Evolutionary conservation across 53 echinoderm and acorn worm genomes (phyloP).

Genomic region (Stichopus horrens): DNA sequence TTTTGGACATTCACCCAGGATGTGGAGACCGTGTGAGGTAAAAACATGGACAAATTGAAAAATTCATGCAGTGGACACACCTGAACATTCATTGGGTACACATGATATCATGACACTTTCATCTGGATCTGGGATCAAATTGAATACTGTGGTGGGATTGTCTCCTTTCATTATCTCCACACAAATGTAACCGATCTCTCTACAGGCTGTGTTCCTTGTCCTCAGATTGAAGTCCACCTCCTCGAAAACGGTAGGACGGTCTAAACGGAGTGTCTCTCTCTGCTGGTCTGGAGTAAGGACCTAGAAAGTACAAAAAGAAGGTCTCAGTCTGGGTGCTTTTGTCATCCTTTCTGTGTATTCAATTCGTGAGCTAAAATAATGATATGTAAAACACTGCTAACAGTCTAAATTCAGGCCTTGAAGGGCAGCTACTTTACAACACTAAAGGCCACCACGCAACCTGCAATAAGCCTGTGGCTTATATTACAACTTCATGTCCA

Average conservation of each 20-base stretch:
- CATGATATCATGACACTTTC: slow-evolving; percentile 69
- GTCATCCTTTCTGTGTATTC: too few species aligned
- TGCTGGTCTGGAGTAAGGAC: slow-evolving; percentile 55
- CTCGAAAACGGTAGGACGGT: slow-evolving; percentile 59
- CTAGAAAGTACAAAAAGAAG: background rate
- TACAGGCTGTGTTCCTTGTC: slow-evolving; percentile 69
- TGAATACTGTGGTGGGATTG: slow-evolving; percentile 64
- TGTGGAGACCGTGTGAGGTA: background rate
- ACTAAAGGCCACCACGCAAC: too few species aligned
- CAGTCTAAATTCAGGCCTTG: too few species aligned
- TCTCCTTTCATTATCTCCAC: slow-evolving; percentile 74
- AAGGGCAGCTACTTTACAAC: too few species aligned
- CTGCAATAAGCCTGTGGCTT: too few species aligned
- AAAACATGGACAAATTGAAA: background rate
- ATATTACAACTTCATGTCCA: too few species aligned
- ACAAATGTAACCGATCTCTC: slow-evolving; percentile 73
- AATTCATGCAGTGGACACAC: slow-evolving; percentile 51
- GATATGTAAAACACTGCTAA: too few species aligned
- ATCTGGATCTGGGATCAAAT: slow-evolving; percentile 68
- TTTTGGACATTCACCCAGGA: too few species aligned
- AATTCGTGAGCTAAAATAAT: too few species aligned
- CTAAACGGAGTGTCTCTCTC: slow-evolving; percentile 50
- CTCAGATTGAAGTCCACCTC: slow-evolving; percentile 70
- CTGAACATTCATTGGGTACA: slow-evolving; percentile 82
- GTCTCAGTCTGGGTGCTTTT: too few species aligned